Evolutionary conservation across 1,140 invertebrate genomes (phyloP), one percentile per base, ranked within the genome.

Genomic region (Bombus superbus): DNA sequence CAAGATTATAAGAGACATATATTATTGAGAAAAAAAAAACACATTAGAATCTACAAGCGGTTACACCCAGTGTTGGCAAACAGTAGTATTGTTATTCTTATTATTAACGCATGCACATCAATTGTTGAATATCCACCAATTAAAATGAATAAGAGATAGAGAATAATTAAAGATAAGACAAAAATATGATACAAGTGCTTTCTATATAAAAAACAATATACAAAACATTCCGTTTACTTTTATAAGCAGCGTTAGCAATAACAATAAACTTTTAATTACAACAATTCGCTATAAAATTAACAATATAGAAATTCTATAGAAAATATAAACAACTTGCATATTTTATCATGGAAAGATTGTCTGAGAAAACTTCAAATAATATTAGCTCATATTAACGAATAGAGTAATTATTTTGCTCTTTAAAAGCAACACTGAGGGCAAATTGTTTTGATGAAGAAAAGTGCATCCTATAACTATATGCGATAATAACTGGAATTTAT

Each of bases 281-380:
- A 89, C 78, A 87, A 66, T 81, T 69, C 44, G 78, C 40, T 64
- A 89, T 89, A 89, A 90, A 89, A 89, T 89, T 89, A 90, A 89
- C 85, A 83, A 40, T 44, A 81, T 84, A 89, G 68, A 87, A 78
- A 87, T 84, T 83, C 81, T 89, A 89, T 85, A 81, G 53, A 62
- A 90, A 89, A 87, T 90, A 69, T 87, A 87, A 89, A 78, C 81
- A 73, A 87, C 40, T 57, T 47, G 35, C 71, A 83, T 69, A 78
- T 76, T 59, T 81, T 69, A 68, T 85, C 53, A 64, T 47, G 73
- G 72, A 81, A 89, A 47, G 77, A 83, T 84, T 85, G 73, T 83
- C 66, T 35, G 72, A 71, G 83, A 86, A 83, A 89, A 77, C 53
- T 47, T 75, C 44, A 47, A 64, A 74, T 88, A 77, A 81, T 76